A percentile compares a stretch with the other conserved stretches of the same genome.
Conservation (phyloP, 2,888 invertebrate species). For the Drosophila falleni region DNA sequence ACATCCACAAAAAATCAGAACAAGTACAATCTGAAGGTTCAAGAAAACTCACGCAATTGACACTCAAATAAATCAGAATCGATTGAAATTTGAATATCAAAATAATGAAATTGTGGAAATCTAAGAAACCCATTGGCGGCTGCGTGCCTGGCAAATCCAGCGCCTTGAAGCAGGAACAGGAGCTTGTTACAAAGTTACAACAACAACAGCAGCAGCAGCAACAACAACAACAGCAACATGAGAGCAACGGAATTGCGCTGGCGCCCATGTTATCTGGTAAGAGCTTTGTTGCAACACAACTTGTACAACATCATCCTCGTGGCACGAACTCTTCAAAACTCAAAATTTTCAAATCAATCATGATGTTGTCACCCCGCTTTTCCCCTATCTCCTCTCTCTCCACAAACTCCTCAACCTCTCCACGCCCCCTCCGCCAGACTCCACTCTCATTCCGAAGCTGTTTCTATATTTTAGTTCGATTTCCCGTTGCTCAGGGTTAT, state of each 20-base stretch:
- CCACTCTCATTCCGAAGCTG: neutral
- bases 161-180: conserved; percentile 81
- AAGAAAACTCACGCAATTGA: conserved; percentile 4
- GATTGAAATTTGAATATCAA: neutral
- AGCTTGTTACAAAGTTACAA: conserved; percentile 58
- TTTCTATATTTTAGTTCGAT: conserved; percentile 47
- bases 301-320: conserved; percentile 5
- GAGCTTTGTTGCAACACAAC: conserved; percentile 32
- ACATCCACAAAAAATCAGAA: neutral
- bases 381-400: neutral
- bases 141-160: conserved; percentile 85
- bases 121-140: conserved; percentile 85
- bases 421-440: neutral
- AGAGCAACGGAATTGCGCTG: conserved; percentile 79
- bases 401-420: neutral
- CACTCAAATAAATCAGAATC: neutral
- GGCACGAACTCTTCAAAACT: conserved; percentile 16
- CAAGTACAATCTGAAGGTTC: conserved; percentile 4
- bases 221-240: conserved; percentile 55
- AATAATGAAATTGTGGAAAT: conserved; percentile 85
- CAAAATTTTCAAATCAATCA: conserved; percentile 29
- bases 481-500: conserved; percentile 75
- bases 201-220: conserved; percentile 61
- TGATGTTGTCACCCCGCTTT: conserved; percentile 1
- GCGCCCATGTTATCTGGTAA: conserved; percentile 84